Evolutionary conservation across 2,888 invertebrate genomes (phyloP).

Genomic region (Lasioglossum marginatum): DNA sequence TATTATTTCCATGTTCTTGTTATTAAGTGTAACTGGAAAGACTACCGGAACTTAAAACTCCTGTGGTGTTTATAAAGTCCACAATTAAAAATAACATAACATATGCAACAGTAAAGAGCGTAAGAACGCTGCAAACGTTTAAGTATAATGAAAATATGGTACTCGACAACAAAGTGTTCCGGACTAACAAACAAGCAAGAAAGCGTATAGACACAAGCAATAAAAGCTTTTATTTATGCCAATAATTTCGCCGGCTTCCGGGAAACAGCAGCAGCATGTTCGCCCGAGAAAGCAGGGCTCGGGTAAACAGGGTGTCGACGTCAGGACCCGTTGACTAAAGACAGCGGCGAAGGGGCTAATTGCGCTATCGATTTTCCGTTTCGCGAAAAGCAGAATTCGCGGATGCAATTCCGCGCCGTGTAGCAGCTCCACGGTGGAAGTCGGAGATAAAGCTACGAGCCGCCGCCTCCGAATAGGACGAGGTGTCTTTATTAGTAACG

Average conservation of each 20-base stretch:
- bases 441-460: conserved; percentile 38
- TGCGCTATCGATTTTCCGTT: conserved; percentile 49
- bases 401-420: conserved; percentile 23
- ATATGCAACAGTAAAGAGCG: neutral
- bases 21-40: neutral
- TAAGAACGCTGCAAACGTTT: neutral
- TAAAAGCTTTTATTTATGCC: neutral
- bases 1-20: neutral
- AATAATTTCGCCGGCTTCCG: neutral
- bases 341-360: conserved; percentile 35
- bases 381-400: conserved; percentile 26
- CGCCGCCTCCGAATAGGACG: neutral
- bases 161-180: neutral
- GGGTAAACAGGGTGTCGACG: conserved; percentile 1
- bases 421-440: conserved; percentile 20
- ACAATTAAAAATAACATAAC: neutral
- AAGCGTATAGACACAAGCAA: neutral
- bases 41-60: neutral
- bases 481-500: conserved; percentile 43
- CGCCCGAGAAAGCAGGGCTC: neutral
- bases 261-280: neutral
- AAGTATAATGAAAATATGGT: neutral
- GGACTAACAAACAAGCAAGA: neutral
- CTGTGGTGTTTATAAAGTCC: neutral
- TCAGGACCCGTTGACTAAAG: neutral